Percentiles rank a stretch among this genome's conserved stretches.
These are phyloP conservation scores for Tridacna gigas DNA, from an alignment of 2,888 invertebrate species.

Conservation along the genomic window DNA sequence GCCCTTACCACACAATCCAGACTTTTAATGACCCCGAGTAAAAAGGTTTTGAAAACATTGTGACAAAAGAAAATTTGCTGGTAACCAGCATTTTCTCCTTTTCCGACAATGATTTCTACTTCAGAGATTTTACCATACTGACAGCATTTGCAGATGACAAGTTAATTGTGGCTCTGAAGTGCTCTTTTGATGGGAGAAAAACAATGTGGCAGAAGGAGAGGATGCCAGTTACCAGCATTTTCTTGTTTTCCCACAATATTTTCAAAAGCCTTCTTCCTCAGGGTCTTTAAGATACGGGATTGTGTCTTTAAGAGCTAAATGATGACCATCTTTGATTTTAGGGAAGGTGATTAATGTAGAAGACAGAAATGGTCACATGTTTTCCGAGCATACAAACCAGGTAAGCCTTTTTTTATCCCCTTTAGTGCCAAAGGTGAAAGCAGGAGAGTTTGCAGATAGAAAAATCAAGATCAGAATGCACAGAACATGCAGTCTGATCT, in stretches of 20 bases:
- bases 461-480: no score
- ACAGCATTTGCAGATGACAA: no score
- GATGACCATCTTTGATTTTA: not conserved
- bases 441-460: no score
- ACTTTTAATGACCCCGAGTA: not conserved
- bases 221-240: not conserved
- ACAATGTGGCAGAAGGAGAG: not conserved
- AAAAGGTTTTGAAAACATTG: not conserved
- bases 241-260: no score
- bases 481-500: no score
- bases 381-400: constrained; percentile 70
- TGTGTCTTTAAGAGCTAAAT: not conserved
- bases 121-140: no score
- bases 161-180: no score
- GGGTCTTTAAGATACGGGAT: no score
- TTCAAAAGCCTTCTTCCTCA: no score
- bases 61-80: not conserved
- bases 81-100: not conserved
- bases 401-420: constrained; percentile 28
- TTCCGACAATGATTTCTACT: not conserved
- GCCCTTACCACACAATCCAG: not conserved
- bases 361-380: constrained; percentile 40
- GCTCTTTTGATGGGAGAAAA: no score
- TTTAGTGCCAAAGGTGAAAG: no score
- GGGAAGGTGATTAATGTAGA: not conserved